Evolutionary conservation across 2,888 invertebrate genomes (phyloP), one percentile per base, ranked within the genome.

Genomic region (Nemoura dubitans): DNA sequence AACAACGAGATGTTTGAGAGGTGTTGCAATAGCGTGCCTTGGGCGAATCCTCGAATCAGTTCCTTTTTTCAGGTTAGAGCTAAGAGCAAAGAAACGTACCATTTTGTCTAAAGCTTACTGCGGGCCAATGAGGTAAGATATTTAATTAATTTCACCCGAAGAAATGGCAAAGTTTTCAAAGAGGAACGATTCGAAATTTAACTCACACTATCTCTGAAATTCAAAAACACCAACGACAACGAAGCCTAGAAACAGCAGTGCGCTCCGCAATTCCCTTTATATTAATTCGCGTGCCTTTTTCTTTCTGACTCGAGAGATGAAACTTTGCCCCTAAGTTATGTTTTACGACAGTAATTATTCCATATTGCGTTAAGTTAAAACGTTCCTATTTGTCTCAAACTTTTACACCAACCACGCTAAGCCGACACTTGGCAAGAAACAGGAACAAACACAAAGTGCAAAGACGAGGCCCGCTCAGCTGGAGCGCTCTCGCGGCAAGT

Each of bases 351-450:
- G 59, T 59, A 59, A 59, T 59, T 59, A 59, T 59, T 59, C 59
- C 59, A 59, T 59, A 59, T 59, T 59, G 59, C 59, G 59, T 59
- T 59, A 59, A 59, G 59, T 59, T 59, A 59, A 59, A 59, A 59
- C 59, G 59, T 59, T 21, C 59, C 59, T 59, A 59, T 59, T 59
- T 59, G 59, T 59, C 59, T 59, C 2, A 59, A 59, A 59, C 59
- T 59, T 59, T 59, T 59, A 10, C 59, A 59, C 59, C 14, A 1
- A 59, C 59, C 59, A 14, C 59, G 59, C 21, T 59, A 16, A 59
- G 14, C 21, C 59, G 14, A 1, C 59, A 59, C 14, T 21, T 59
- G 59, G 59, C 59, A 59, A 59, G 59, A 7, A 7, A 21, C 21
- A 21, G 16, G 10, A 59, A 59, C 59, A 59, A 59, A 59, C 59